Evolutionary conservation across 2,888 invertebrate genomes (phyloP).

Genomic region (Watsonalla binaria): DNA sequence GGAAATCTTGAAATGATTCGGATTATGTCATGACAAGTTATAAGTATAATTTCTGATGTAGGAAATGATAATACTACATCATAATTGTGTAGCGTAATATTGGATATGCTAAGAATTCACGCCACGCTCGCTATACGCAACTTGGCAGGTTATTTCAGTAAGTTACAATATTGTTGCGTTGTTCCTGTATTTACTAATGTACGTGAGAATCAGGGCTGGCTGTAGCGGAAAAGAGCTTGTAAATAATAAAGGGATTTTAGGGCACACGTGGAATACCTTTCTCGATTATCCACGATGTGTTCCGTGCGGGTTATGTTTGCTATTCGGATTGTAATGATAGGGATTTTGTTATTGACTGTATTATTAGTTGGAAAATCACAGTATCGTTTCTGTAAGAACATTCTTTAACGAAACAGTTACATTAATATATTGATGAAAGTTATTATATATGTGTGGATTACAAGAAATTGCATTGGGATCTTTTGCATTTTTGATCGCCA

Average conservation of each 20-base stretch:
- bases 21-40: too few relatives aligned
- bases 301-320: neutral
- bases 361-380: too few relatives aligned
- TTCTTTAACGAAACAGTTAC: too few relatives aligned
- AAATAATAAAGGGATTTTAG: constrained; percentile 48
- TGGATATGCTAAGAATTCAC: neutral
- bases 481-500: too few relatives aligned
- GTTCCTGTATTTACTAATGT: constrained; percentile 24
- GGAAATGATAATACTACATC: neutral
- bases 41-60: neutral
- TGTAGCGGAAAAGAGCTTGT: constrained; percentile 49
- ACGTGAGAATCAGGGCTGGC: constrained; percentile 44
- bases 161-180: constrained; percentile 7
- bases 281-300: constrained; percentile 16
- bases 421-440: too few relatives aligned
- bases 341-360: too few relatives aligned
- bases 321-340: neutral
- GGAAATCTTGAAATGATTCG: too few relatives aligned
- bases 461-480: too few relatives aligned
- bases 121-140: neutral
- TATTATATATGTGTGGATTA: too few relatives aligned
- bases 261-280: constrained; percentile 29
- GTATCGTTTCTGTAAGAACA: too few relatives aligned
- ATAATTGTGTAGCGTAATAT: neutral
- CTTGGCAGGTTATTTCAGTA: neutral